These are phyloP conservation scores for Coenonympha glycerion DNA, from an alignment of 2,888 invertebrate genomes.

Conservation along the genomic window DNA sequence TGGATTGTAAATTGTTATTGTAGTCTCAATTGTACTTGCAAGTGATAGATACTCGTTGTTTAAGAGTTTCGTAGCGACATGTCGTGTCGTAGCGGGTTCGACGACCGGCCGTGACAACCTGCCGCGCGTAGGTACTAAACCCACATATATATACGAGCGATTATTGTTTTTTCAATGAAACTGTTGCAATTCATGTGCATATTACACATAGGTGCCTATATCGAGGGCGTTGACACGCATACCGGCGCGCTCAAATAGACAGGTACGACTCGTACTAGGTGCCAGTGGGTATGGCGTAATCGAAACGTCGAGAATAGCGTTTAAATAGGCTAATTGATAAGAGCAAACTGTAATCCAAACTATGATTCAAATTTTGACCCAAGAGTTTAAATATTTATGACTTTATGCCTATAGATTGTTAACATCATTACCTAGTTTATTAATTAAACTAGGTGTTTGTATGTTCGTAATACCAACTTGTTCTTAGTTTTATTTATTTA, in stretches of 20 bases:
- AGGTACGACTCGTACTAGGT: not conserved
- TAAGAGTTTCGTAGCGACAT: conserved; percentile 31
- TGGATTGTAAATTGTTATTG: not conserved
- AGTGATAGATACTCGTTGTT: not conserved
- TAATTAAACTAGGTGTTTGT: no score
- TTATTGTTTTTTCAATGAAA: conserved; percentile 59
- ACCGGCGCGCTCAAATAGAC: conserved; percentile 16
- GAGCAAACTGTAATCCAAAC: not conserved
- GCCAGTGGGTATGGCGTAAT: conserved; percentile 21
- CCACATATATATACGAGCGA: conserved; percentile 48
- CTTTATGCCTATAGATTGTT: no score
- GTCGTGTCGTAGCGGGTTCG: conserved; percentile 44
- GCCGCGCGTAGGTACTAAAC: conserved; percentile 39
- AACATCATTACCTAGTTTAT: no score
- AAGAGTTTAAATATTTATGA: no score
- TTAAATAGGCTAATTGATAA: not conserved
- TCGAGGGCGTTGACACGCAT: conserved; percentile 25
- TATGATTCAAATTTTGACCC: not conserved
- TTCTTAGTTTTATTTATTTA: no score
- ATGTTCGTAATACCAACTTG: no score
- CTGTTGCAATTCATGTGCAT: conserved; percentile 47
- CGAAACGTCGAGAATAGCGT: conserved; percentile 13
- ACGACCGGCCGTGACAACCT: conserved; percentile 58
- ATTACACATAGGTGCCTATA: conserved; percentile 25
- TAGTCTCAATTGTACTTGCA: not conserved